Base-by-base conservation (phyloP, 2,113 vertebrate genomes). In the Tachysurus vachellii region DNA sequence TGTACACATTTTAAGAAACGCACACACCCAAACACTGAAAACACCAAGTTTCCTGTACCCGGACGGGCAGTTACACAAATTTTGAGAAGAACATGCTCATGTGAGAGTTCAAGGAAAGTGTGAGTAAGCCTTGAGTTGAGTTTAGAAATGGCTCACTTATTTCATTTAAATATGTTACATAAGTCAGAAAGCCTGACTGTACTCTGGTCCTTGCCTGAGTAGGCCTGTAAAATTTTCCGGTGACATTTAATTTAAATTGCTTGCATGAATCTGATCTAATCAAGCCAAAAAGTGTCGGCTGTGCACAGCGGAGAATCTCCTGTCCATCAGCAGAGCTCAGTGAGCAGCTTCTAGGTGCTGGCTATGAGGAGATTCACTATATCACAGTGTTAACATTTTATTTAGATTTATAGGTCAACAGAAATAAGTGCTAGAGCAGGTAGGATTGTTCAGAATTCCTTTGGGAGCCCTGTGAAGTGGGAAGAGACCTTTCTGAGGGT, bases 31-130 rank as follows among this genome's bases (percentile, higher is more conserved):
- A 59, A 68, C 73, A 71, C 59, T 89, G 89, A 88, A 90, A 90
- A 91, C 73, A 86, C 82, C 90, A 84, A 85, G 85, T 71, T 87
- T 89, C 85, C 86, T 89, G 88, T 88, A 87, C 86, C 68, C 68
- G 31, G n/a, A 79, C n/a, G 16, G 86, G 77, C 80, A 86, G 82
- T 89, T 90, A 88, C 86, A 84, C 81, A 83, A 76, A 57, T 79
- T 89, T 91, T 89, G 87, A 85, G 44, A 66, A 83, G 75, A 77
- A 77, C 14, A 21, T 59, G 59, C 85, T 47, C 26, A 50, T 57
- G 56, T 54, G 31, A 47, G 9, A 66, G 71, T 86, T 87, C 68
- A 83, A 36, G 73, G 87, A 79, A 76, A 89, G 62, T 80, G 36
- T 86, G 89, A 84, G 86, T 76, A 75, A 62, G 80, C 76, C 83